phyloP scores from a whole-genome alignment of 2,888 invertebrate genomes.

The Rhimphoctona megacephalus region DNA sequence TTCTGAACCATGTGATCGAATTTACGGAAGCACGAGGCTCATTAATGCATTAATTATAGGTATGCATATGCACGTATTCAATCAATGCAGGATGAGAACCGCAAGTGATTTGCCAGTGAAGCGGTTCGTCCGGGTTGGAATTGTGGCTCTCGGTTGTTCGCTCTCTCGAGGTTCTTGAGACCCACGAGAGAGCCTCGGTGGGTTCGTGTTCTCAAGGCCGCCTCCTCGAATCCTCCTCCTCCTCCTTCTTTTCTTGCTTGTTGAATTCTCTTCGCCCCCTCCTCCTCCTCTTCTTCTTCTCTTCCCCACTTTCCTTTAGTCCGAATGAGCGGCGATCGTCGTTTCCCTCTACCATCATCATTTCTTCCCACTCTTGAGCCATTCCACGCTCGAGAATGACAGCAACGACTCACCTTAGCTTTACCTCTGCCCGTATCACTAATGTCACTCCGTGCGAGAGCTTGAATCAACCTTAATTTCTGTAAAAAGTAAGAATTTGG shows the following conservation, averaged over 20 bases:
- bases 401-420: conserved; percentile 60
- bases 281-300: conserved; percentile 70
- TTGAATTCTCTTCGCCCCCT: conserved; percentile 74
- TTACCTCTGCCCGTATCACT: conserved; percentile 63
- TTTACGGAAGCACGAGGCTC: not conserved
- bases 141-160: conserved; percentile 73
- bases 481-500: not conserved
- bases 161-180: conserved; percentile 58
- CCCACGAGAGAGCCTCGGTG: conserved; percentile 69
- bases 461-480: conserved; percentile 8
- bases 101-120: conserved; percentile 82
- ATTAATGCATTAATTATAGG: conserved; percentile 13
- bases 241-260: conserved; percentile 78
- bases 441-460: conserved; percentile 36
- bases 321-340: conserved; percentile 49
- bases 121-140: conserved; percentile 82
- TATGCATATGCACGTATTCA: conserved; percentile 16
- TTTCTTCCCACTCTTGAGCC: conserved; percentile 66
- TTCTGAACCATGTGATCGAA: not conserved
- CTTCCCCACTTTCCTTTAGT: conserved; percentile 59
- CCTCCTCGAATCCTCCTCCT: conserved; percentile 77
- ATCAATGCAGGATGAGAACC: conserved; percentile 80
- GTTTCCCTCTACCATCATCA: conserved; percentile 67
- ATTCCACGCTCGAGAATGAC: conserved; percentile 63
- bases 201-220: conserved; percentile 84